phyloP scores from a whole-genome alignment of 64 coral and sea anemone genomes.

The Pocillopora damicornis region DNA sequence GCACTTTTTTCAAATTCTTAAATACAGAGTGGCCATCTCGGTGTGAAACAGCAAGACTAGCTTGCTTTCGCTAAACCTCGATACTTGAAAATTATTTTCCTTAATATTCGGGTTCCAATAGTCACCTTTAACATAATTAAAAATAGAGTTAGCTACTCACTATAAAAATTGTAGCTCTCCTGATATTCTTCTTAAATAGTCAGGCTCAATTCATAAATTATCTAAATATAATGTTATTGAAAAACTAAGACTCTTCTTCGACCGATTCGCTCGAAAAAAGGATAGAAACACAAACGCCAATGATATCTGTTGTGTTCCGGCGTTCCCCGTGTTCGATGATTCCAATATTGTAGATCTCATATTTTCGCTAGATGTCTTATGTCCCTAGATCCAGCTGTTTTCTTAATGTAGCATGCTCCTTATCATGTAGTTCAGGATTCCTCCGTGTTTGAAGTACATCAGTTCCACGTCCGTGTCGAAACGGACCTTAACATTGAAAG shows the following conservation, averaged over 20 bases:
- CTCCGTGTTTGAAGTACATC: constrained; percentile 88
- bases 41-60: neutral
- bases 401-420: constrained; percentile 82
- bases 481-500: constrained; percentile 86
- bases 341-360: no score
- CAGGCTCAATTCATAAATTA: constrained; percentile 23
- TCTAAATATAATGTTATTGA: neutral
- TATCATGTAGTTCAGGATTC: constrained; percentile 99
- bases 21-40: neutral
- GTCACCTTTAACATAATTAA: neutral
- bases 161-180: neutral
- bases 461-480: constrained; percentile 98
- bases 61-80: neutral
- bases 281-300: neutral
- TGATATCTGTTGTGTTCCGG: neutral
- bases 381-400: neutral
- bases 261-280: neutral
- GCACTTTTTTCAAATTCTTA: neutral
- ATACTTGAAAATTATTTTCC: neutral
- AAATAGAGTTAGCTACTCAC: neutral
- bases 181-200: constrained; percentile 31
- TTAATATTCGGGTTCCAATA: constrained; percentile 1
- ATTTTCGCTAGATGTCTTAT: neutral
- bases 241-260: neutral
- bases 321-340: neutral